These are phyloP conservation scores for Colletes collaris DNA, from an alignment of 2,888 invertebrate species.

Conservation along the genomic window DNA sequence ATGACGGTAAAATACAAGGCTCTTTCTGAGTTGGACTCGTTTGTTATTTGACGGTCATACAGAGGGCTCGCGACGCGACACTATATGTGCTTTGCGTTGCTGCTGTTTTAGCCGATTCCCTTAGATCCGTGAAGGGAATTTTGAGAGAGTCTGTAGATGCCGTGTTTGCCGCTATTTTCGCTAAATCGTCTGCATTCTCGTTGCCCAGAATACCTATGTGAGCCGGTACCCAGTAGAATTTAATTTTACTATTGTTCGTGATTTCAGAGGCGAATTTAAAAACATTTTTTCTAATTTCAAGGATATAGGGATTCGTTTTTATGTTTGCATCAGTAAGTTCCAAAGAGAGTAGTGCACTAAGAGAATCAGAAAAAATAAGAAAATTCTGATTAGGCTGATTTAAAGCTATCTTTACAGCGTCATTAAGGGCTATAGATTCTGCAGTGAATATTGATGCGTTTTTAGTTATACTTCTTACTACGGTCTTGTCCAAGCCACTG, in stretches of 20 bases:
- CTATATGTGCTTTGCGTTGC: neutral
- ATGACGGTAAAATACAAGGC: too few relatives aligned
- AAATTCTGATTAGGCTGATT: too few relatives aligned
- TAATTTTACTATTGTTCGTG: neutral
- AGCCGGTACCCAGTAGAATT: neutral
- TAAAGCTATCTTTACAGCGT: slow-evolving; percentile 1
- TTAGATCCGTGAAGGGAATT: neutral
- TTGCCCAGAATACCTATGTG: neutral
- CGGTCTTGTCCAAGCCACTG: neutral
- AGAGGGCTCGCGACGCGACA: too few relatives aligned
- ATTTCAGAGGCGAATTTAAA: neutral
- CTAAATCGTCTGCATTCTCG: neutral
- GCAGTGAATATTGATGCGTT: neutral
- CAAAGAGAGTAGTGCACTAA: neutral
- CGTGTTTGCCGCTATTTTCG: neutral
- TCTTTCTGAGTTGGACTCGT: too few relatives aligned
- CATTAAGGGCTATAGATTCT: neutral
- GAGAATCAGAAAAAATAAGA: neutral
- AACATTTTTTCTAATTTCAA: neutral
- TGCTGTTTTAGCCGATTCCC: neutral
- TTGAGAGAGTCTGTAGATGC: neutral
- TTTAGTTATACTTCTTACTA: neutral
- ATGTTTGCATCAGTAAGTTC: neutral
- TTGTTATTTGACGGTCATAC: too few relatives aligned
- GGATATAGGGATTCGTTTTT: neutral